These are phyloP conservation scores for Apis cerana DNA, from an alignment of 1,140 invertebrate species.

Conservation along the genomic window DNA sequence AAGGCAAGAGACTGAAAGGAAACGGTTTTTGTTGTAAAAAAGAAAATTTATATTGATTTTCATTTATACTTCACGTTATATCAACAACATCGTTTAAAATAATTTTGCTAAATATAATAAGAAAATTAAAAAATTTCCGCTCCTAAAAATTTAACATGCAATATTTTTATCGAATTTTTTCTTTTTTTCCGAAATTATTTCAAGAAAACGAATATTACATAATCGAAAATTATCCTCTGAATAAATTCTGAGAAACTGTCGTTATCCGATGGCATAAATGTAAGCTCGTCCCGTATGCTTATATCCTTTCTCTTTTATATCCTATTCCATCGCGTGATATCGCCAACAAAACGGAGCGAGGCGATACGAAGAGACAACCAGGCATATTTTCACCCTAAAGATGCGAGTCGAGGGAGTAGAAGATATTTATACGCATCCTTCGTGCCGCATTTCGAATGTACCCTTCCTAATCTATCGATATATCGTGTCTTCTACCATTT, in stretches of 20 bases:
- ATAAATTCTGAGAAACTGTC: background rate
- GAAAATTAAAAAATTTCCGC: too few relatives aligned
- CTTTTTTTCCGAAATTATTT: too few relatives aligned
- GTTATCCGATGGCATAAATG: conserved; percentile 41
- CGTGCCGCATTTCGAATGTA: background rate
- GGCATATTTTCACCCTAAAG: conserved; percentile 45
- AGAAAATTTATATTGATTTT: too few relatives aligned
- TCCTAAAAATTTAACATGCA: too few relatives aligned
- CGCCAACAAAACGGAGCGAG: conserved; percentile 11
- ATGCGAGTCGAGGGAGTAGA: conserved; percentile 6
- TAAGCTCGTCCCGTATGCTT: conserved; percentile 18
- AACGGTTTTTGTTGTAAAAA: too few relatives aligned
- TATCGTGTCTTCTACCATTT: background rate
- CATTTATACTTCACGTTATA: too few relatives aligned
- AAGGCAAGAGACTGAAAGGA: background rate
- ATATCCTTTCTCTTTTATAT: conserved; percentile 15
- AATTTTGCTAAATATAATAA: too few relatives aligned
- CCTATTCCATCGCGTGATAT: conserved; percentile 29
- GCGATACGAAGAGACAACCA: conserved; percentile 23
- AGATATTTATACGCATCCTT: conserved; percentile 41
- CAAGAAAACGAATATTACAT: too few relatives aligned
- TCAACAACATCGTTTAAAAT: too few relatives aligned
- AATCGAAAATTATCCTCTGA: background rate
- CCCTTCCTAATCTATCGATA: background rate
- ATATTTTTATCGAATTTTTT: too few relatives aligned